A percentile compares a stretch with the other conserved stretches of the same genome.
These are phyloP conservation scores for Drosophila eohydei DNA, from an alignment of 2,888 invertebrate species.

Conservation along the genomic window DNA sequence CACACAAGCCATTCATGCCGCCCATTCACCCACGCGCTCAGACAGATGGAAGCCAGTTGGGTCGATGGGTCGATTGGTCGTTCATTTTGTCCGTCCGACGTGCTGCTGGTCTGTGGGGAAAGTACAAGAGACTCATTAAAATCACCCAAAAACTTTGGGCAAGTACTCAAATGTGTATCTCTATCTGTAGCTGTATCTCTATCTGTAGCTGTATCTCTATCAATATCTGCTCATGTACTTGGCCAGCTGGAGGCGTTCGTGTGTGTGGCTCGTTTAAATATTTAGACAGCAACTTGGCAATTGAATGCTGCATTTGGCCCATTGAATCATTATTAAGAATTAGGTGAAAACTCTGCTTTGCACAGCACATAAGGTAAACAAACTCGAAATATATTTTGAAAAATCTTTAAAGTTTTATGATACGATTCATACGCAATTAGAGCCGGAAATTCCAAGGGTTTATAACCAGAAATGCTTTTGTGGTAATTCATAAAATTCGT, in stretches of 20 bases:
- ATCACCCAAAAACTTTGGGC: constrained; percentile 17
- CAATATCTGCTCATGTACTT: constrained; percentile 12
- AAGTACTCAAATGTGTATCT: constrained; percentile 22
- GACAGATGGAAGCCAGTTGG: constrained; percentile 37
- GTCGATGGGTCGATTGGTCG: constrained; percentile 23
- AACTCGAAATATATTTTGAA: constrained; percentile 22
- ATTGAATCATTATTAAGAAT: constrained; percentile 41
- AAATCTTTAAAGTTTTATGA: constrained; percentile 46
- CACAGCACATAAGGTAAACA: constrained; percentile 57
- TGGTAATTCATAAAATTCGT: constrained; percentile 41
- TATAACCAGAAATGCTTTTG: constrained; percentile 32
- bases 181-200: constrained; percentile 11
- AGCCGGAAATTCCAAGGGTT: constrained; percentile 46
- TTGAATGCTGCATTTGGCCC: constrained; percentile 42
- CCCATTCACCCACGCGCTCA: constrained; percentile 37
- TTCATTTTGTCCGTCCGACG: constrained; percentile 1
- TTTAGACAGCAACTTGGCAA: constrained; percentile 62
- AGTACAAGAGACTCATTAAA: constrained; percentile 53
- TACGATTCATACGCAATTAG: constrained; percentile 42
- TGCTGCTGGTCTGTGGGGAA: constrained; percentile 15
- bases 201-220: constrained; percentile 15
- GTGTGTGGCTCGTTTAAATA: constrained; percentile 63
- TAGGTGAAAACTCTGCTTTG: constrained; percentile 20
- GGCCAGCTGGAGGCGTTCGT: constrained; percentile 33
- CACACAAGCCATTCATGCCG: constrained; percentile 13